These are phyloP conservation scores for Conger conger DNA, from an alignment of 2,113 vertebrate genomes.

Conservation along the genomic window DNA sequence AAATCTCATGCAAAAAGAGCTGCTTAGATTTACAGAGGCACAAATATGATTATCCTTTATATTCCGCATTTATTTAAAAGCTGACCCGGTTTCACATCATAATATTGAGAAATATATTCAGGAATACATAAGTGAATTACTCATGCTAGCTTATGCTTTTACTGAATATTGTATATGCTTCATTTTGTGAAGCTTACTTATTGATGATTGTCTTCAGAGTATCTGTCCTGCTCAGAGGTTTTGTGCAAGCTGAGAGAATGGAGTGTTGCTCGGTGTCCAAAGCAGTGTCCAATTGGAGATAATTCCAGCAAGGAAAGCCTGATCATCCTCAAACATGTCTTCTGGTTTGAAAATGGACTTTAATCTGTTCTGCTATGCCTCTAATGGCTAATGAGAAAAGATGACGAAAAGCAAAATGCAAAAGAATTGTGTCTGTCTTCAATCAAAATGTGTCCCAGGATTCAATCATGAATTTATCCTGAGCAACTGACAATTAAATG, in stretches of 20 bases:
- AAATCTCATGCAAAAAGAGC: neutral
- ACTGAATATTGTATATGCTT: neutral
- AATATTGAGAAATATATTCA: conserved; percentile 18
- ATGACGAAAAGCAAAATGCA: neutral
- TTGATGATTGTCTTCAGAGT: neutral
- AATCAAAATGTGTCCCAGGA: no score
- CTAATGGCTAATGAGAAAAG: neutral
- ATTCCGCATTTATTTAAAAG: conserved; percentile 26
- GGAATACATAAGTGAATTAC: neutral
- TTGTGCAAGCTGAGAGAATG: conserved; percentile 10
- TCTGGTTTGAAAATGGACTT: neutral
- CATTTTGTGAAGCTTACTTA: neutral
- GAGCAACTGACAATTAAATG: no score
- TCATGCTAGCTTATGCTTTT: neutral
- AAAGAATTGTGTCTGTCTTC: no score
- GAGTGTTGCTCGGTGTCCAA: neutral
- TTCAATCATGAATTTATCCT: no score
- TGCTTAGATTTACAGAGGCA: conserved; percentile 24
- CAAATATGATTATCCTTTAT: conserved; percentile 30
- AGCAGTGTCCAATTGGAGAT: neutral
- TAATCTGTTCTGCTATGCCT: neutral
- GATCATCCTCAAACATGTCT: neutral
- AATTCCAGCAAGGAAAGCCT: neutral
- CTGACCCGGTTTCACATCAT: conserved; percentile 5
- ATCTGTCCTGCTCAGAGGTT: conserved; percentile 46